phyloP scores from a whole-genome alignment of 2,797 vertebrate genomes.

The Rhincodon typus region DNA sequence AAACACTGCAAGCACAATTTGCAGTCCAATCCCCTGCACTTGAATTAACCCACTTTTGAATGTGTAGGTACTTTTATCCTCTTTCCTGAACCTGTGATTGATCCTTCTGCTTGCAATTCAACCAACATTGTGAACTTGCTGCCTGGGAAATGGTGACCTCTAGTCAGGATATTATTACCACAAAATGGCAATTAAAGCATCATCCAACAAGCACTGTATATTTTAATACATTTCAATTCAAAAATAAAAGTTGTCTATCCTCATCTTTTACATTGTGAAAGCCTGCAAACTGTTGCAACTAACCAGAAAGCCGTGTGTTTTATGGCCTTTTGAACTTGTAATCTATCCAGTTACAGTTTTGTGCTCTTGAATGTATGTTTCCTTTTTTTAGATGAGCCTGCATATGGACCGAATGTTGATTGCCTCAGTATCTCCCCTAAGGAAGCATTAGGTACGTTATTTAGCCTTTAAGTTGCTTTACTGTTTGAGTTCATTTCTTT shows the following conservation, averaged over 20 bases:
- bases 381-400: constrained; percentile 57
- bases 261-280: not conserved
- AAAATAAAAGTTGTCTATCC: not conserved
- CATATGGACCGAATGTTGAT: constrained; percentile 74
- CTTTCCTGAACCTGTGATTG: not conserved
- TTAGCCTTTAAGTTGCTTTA: not conserved
- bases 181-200: not conserved
- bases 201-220: not conserved
- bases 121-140: not conserved
- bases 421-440: constrained; percentile 72
- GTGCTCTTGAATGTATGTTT: constrained; percentile 39
- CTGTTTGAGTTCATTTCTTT: not conserved
- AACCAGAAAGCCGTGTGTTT: not conserved
- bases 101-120: not conserved
- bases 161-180: not conserved
- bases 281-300: not conserved
- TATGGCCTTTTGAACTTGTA: not conserved
- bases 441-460: constrained; percentile 60
- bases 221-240: not conserved
- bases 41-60: not conserved
- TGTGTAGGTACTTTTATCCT: not conserved
- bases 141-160: not conserved
- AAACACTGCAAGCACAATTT: not conserved
- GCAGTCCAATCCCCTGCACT: not conserved
- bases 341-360: not conserved